phyloP scores from a whole-genome alignment of 1,140 invertebrate genomes.

The Trichogramma pretiosum region DNA sequence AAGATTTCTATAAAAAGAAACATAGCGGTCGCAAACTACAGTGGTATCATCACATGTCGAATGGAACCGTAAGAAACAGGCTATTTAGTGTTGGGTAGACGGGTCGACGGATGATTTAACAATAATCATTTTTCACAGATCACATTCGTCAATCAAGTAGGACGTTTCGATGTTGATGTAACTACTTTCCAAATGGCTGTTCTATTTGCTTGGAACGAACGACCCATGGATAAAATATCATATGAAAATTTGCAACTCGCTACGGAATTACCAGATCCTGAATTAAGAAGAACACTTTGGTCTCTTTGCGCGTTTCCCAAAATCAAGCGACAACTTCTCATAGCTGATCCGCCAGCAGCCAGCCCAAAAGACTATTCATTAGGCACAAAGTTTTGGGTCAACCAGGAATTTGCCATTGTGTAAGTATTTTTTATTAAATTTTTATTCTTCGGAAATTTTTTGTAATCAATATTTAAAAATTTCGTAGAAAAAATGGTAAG shows the following conservation, averaged over 20 bases:
- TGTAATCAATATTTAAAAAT: background rate
- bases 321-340: slow-evolving; percentile 83
- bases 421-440: slow-evolving; percentile 38
- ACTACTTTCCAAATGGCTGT: slow-evolving; percentile 99
- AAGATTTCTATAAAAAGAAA: slow-evolving; percentile 91
- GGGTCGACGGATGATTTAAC: slow-evolving; percentile 4
- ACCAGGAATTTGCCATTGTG: slow-evolving; percentile 88
- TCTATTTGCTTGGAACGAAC: slow-evolving; percentile 97
- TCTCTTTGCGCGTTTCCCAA: slow-evolving; percentile 95
- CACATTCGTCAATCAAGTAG: slow-evolving; percentile 87
- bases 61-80: slow-evolving; percentile 67
- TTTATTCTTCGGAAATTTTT: background rate
- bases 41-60: slow-evolving; percentile 99
- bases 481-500: slow-evolving; percentile 81
- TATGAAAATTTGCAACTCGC: slow-evolving; percentile 93
- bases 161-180: slow-evolving; percentile 95
- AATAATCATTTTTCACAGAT: slow-evolving; percentile 51
- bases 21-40: slow-evolving; percentile 96
- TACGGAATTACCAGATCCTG: slow-evolving; percentile 92
- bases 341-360: slow-evolving; percentile 68
- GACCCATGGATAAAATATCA: slow-evolving; percentile 81
- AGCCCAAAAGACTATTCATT: slow-evolving; percentile 91
- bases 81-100: background rate
- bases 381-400: slow-evolving; percentile 90
- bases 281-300: slow-evolving; percentile 93